Evolutionary conservation across 2,888 invertebrate genomes (phyloP), one percentile per base, ranked within the genome.

Genomic region (Ecliptopera silaceata): DNA sequence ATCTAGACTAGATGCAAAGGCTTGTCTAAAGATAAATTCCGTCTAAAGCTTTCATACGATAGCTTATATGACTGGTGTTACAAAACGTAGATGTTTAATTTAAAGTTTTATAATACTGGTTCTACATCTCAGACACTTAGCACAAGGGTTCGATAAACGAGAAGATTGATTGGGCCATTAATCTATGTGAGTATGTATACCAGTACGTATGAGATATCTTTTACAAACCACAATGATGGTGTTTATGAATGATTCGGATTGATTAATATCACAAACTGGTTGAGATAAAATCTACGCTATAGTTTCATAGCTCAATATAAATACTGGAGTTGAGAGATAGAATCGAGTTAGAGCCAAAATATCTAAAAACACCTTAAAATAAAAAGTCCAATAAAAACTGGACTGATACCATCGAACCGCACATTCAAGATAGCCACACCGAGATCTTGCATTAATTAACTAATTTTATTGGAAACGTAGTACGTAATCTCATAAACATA

Each of bases 401-500:
- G 58, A 61, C 63, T 56, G 66, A 68, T 63, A 66, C 56, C 53
- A 65, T 60, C 60, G 60, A 63, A 65, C 49, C 58, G 10, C 36
- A 13, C 52, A 42, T 45, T 66, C 47, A 47, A 69, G 63, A 64
- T 71, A 60, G 61, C 66, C 50, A 68, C 45, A 43, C 59, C 42
- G 66, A 61, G 70, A 77, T 74, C 77, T 75, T 62, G 68, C 69
- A 76, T 74, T 78, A 82, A 84, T 82, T 80, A 81, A 74, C 75
- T 64, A 74, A 72, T 66, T 71, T 69, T 71, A 76, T 73, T 69
- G 61, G 65, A 67, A 70, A 57, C 63, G 66, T 68, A 70, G 67
- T 67, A 69, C 69, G 70, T 81, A 82, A 82, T 82, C 80, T 78
- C 80, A 79, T 84, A 87, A 88, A 86, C 76, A 74, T 71, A 74